Base-by-base conservation (phyloP, 1,140 invertebrate species). In the Zaprionus ornatus region DNA sequence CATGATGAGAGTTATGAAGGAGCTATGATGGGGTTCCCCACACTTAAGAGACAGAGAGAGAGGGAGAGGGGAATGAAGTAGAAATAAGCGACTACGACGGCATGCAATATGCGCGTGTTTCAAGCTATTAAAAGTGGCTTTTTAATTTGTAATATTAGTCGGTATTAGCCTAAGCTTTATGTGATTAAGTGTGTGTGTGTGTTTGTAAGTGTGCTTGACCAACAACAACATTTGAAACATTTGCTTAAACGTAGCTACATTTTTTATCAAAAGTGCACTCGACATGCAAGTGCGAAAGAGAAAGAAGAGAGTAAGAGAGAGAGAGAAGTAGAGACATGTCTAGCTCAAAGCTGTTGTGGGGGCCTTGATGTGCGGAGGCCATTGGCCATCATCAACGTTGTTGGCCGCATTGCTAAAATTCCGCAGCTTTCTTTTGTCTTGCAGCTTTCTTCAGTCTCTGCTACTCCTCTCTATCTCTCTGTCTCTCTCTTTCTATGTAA, bases 321-420 rank as follows among this genome's bases (percentile, higher is more conserved):
- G 40, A 17, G 23, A 12, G 62, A 21, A 2, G 25, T 29, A 37
- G 59, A 17, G 21, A 55, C 63, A 35, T 65, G 54, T 52, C 54
- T 65, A 35, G 50, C 19, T 65, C 25, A 9, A 37, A 45, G 40
- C 40, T n/a, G n/a, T 37, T 37, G 21, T 56, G 45, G 45, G 60
- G 66, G 12, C 45, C 29, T 60, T 64, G 60, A 32, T 48, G 40
- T 48, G 40, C 19, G 50, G 60, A 68, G 54, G 79, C 66, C 78
- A 81, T 76, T 85, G 82, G 78, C 65, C 78, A 81, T 40, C 60
- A 45, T 40, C 64, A 45, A 9, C n/a, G 40, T 45, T 45, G 65
- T 66, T 82, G 80, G 83, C 83, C 83, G 83, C 83, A 86, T 86
- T 86, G 83, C 83, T 82, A 74, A 87, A 87, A 86, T 86, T 86